Evolutionary conservation across 2,113 vertebrate species (phyloP).

Genomic region (Chaetura pelagica): DNA sequence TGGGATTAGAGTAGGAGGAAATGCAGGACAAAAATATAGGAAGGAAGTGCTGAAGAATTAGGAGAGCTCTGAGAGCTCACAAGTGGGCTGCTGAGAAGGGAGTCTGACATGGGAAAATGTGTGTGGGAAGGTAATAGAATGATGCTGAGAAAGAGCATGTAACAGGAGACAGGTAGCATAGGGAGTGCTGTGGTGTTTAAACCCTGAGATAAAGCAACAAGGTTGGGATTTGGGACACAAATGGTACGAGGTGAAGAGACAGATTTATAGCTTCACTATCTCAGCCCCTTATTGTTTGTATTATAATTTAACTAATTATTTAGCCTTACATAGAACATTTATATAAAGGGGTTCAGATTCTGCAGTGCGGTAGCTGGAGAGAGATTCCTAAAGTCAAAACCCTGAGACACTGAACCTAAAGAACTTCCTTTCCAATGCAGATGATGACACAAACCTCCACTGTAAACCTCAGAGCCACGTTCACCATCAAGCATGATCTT

Average conservation of each 20-base stretch:
- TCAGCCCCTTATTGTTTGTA: background rate
- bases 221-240: background rate
- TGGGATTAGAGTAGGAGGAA: constrained; percentile 34
- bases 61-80: background rate
- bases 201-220: background rate
- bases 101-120: background rate
- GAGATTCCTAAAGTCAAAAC: background rate
- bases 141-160: background rate
- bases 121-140: constrained; percentile 23
- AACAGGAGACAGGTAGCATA: background rate
- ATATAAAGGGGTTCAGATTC: background rate
- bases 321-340: background rate
- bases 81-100: background rate
- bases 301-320: background rate
- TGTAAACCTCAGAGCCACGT: background rate
- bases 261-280: background rate
- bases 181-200: background rate
- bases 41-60: constrained; percentile 42
- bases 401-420: rapidly evolving
- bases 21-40: background rate
- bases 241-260: background rate
- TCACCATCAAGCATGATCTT: background rate
- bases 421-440: background rate
- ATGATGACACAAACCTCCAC: background rate
- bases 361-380: background rate